Evolutionary conservation across 2,888 invertebrate genomes (phyloP).

Genomic region (Troglohyphantes excavatus): DNA sequence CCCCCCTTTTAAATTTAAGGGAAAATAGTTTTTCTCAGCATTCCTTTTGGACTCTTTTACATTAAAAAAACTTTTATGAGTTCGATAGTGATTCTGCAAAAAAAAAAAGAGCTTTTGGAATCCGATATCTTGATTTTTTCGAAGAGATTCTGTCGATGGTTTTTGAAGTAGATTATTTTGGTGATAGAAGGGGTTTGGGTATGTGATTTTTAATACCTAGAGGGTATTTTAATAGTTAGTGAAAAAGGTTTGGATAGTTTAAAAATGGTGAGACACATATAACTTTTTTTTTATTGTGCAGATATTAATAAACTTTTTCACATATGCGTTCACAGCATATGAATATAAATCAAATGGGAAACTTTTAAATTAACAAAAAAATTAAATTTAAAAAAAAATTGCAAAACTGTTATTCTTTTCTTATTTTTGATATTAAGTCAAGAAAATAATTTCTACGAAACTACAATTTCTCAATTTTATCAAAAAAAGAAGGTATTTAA

Average conservation of each 20-base stretch:
- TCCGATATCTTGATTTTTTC: neutral
- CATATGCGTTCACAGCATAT: too few relatives aligned
- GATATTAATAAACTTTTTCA: too few relatives aligned
- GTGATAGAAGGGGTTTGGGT: neutral
- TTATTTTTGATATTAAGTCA: too few relatives aligned
- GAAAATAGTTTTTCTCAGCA: neutral
- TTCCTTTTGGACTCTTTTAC: neutral
- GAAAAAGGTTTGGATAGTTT: neutral
- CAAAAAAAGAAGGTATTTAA: too few relatives aligned
- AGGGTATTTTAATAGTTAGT: neutral
- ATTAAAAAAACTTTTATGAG: neutral
- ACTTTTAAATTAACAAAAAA: too few relatives aligned
- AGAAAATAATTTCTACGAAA: too few relatives aligned
- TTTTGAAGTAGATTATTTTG: neutral
- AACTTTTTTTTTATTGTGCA: too few relatives aligned
- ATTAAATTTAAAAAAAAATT: too few relatives aligned
- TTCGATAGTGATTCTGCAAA: neutral
- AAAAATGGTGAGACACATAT: too few relatives aligned
- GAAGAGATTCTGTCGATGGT: neutral
- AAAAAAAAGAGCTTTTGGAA: neutral
- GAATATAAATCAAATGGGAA: too few relatives aligned
- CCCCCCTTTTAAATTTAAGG: conserved; percentile 7
- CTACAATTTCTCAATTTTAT: too few relatives aligned
- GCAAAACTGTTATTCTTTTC: too few relatives aligned
- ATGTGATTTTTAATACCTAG: neutral